Conservation (phyloP, 2,888 invertebrate genomes). For the Dasysyrphus albostriatus region DNA sequence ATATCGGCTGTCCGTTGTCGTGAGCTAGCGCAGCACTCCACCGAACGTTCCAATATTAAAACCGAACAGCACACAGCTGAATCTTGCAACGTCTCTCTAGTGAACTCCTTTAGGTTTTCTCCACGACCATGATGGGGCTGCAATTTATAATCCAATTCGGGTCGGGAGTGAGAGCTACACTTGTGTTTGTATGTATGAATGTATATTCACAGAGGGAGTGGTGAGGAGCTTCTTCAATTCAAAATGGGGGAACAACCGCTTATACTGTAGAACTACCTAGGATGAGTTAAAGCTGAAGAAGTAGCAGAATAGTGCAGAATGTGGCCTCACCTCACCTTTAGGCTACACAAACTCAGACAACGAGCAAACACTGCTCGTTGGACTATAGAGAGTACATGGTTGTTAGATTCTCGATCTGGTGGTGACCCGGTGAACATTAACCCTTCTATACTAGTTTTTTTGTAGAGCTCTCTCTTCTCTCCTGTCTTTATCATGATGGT, state of each 20-base stretch:
- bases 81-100: conserved; percentile 2
- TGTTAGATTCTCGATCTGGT: conserved; percentile 57
- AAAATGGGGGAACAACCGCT: conserved; percentile 4
- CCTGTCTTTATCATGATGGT: not conserved
- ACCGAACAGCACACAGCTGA: conserved; percentile 41
- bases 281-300: conserved; percentile 21
- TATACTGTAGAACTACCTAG: not conserved
- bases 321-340: conserved; percentile 63
- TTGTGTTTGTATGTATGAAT: not conserved
- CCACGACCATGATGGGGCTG: conserved; percentile 21
- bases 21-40: conserved; percentile 10
- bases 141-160: conserved; percentile 69
- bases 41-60: conserved; percentile 17
- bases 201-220: not conserved
- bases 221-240: conserved; percentile 28
- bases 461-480: conserved; percentile 42
- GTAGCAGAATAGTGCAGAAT: conserved; percentile 45
- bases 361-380: conserved; percentile 39
- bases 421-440: conserved; percentile 73
- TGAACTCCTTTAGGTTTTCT: conserved; percentile 6
- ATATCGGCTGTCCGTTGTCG: conserved; percentile 26
- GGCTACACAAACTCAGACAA: conserved; percentile 58
- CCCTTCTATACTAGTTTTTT: conserved; percentile 52
- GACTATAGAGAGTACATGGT: conserved; percentile 22
- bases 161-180: conserved; percentile 56